Evolutionary conservation across 2,113 vertebrate species (phyloP).

Genomic region (Serilophus lunatus): DNA sequence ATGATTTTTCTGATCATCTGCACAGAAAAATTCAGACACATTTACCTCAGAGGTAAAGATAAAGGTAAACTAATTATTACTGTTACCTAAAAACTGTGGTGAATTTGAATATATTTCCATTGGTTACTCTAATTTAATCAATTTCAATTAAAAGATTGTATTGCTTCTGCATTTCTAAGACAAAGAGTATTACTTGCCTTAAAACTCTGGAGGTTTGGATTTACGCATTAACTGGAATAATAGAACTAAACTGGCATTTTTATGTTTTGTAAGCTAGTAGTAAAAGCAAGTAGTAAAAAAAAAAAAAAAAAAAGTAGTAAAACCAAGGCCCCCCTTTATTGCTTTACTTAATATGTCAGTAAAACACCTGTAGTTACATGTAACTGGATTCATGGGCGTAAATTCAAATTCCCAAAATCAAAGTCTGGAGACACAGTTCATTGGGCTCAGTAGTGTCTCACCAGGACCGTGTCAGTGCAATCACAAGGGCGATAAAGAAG

Average conservation of each 20-base stretch:
- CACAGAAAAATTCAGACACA: background rate
- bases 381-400: background rate
- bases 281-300: background rate
- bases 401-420: background rate
- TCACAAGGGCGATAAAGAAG: background rate
- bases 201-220: background rate
- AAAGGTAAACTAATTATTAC: background rate
- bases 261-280: background rate
- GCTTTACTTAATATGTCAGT: background rate
- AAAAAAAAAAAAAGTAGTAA: background rate
- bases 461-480: background rate
- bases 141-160: background rate
- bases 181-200: background rate
- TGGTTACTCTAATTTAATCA: background rate
- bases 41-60: background rate
- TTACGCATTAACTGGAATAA: background rate
- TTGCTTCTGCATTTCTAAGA: background rate
- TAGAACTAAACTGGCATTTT: background rate
- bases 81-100: background rate
- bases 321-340: background rate
- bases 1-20: background rate
- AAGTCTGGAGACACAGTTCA: background rate
- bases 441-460: background rate
- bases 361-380: background rate
- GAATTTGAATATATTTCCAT: background rate